Conservation (phyloP, 2,113 vertebrate species). For the Melanocharis versteri region DNA sequence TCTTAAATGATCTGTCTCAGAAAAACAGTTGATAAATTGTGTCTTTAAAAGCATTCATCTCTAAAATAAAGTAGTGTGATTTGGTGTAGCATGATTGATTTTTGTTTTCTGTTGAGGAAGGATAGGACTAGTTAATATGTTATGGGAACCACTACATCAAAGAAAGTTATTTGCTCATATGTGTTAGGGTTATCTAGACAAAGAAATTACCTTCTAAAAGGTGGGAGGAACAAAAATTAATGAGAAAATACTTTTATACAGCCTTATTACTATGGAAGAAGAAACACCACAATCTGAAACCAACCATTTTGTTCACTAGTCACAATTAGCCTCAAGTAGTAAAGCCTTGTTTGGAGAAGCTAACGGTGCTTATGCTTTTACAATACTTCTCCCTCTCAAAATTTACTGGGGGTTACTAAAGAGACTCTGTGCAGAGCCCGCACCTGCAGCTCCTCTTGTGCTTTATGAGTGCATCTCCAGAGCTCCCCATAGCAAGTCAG, state of each 20-base stretch:
- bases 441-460: neutral
- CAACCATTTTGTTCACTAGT: neutral
- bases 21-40: neutral
- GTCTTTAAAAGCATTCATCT: neutral
- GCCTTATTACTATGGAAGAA: neutral
- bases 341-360: neutral
- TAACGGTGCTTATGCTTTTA: neutral
- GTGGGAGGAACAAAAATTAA: neutral
- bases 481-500: neutral
- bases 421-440: neutral
- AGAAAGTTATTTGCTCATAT: neutral
- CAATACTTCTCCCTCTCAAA: neutral
- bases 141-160: neutral
- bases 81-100: neutral
- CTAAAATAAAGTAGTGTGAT: neutral
- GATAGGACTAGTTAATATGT: neutral
- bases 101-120: neutral
- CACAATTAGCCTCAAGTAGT: neutral
- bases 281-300: neutral
- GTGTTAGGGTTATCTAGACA: neutral
- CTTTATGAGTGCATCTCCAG: neutral
- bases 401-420: neutral
- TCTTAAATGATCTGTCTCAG: conserved; percentile 16
- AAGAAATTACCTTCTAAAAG: neutral
- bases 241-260: neutral